phyloP scores from a whole-genome alignment of 2,113 vertebrate species.

The Ia io region DNA sequence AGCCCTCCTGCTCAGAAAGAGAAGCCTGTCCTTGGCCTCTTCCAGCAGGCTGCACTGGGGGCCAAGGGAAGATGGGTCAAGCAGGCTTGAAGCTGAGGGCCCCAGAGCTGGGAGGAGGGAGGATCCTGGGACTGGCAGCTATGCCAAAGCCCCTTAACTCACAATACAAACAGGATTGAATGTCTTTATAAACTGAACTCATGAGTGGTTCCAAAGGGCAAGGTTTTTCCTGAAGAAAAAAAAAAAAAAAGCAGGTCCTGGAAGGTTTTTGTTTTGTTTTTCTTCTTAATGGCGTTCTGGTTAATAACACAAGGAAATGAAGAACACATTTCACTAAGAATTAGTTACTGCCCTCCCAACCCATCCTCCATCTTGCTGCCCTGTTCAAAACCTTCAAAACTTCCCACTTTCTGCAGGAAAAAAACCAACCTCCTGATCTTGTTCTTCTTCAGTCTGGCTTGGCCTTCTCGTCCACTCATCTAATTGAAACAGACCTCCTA shows the following conservation, averaged over 20 bases:
- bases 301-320: conserved; percentile 75
- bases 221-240: conserved; percentile 74
- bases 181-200: conserved; percentile 65
- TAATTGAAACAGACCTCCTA: background rate
- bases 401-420: background rate
- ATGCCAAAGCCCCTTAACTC: background rate
- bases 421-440: background rate
- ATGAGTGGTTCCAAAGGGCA: conserved; percentile 69
- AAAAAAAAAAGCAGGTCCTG: conserved; percentile 52
- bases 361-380: background rate
- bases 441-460: background rate
- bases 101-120: conserved; percentile 18
- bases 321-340: conserved; percentile 72
- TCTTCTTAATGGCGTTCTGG: conserved; percentile 32
- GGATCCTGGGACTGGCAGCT: conserved; percentile 17
- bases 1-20: background rate
- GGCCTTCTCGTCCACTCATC: background rate
- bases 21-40: background rate
- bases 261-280: conserved; percentile 69
- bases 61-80: too few species aligned
- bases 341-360: conserved; percentile 29
- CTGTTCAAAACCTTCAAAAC: background rate
- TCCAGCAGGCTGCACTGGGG: background rate
- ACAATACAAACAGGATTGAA: conserved; percentile 33
- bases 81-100: background rate